These are phyloP conservation scores for Mythimna vitellina DNA, from an alignment of 2,888 invertebrate species.

Conservation along the genomic window DNA sequence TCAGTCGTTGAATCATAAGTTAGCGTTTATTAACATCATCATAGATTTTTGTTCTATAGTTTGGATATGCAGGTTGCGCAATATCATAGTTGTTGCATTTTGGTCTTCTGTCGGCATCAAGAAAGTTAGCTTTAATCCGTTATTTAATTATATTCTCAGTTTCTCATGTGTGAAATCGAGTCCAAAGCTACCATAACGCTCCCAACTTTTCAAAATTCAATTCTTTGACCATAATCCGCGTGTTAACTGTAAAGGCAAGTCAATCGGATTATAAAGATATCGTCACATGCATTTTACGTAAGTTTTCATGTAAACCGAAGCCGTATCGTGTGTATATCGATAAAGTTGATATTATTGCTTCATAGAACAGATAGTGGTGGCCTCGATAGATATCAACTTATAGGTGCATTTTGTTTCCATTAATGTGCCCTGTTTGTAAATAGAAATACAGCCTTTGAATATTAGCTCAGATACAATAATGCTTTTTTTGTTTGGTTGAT, in stretches of 20 bases:
- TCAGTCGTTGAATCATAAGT: not conserved
- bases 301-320: slow-evolving; percentile 60
- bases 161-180: slow-evolving; percentile 39
- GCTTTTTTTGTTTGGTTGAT: too few species aligned
- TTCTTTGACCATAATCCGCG: slow-evolving; percentile 48
- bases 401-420: slow-evolving; percentile 65
- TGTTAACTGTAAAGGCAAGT: slow-evolving; percentile 29
- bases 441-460: not conserved
- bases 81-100: not conserved
- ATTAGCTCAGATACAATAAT: not conserved
- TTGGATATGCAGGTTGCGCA: too few species aligned
- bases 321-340: slow-evolving; percentile 69
- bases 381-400: slow-evolving; percentile 78
- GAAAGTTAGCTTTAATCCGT: slow-evolving; percentile 37
- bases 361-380: slow-evolving; percentile 76
- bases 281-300: slow-evolving; percentile 65
- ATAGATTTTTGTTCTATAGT: not conserved
- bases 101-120: slow-evolving; percentile 16
- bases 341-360: slow-evolving; percentile 79
- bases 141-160: slow-evolving; percentile 3
- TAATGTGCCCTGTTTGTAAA: slow-evolving; percentile 27
- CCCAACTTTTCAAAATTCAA: slow-evolving; percentile 25
- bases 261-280: slow-evolving; percentile 51
- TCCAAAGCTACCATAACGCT: slow-evolving; percentile 21
- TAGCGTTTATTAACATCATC: not conserved